A percentile compares a stretch with the other conserved stretches of the same genome.
Evolutionary conservation across 35 echinoderm and acorn worm species (phyloP).

Genomic region (Heliocidaris erythrogramma): DNA sequence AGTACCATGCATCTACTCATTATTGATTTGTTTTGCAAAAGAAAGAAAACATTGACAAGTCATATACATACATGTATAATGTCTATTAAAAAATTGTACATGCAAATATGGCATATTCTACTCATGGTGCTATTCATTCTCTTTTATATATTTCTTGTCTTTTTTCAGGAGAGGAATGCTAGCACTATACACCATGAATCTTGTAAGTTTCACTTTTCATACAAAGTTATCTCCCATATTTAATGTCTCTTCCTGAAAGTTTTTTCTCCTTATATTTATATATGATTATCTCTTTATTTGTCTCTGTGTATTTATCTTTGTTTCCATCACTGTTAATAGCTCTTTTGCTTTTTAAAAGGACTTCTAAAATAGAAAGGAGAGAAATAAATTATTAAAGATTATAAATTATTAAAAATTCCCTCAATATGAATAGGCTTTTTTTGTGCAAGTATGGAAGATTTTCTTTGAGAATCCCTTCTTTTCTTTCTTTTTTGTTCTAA

Average conservation of each 20-base stretch:
- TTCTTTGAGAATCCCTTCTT: neutral
- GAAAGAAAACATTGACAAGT: too few relatives aligned
- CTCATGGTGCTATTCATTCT: neutral
- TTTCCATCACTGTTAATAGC: neutral
- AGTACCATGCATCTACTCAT: too few relatives aligned
- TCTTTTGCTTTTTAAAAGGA: neutral
- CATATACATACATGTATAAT: too few relatives aligned
- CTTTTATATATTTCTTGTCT: neutral
- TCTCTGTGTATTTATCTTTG: neutral
- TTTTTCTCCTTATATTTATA: neutral
- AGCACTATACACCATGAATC: neutral
- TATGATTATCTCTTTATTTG: neutral
- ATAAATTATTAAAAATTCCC: too few relatives aligned
- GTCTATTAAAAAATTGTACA: too few relatives aligned
- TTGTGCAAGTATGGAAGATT: too few relatives aligned
- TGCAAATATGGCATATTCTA: too few relatives aligned
- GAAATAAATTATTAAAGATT: too few relatives aligned
- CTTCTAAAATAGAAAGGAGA: too few relatives aligned
- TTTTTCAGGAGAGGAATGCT: conserved; percentile 33
- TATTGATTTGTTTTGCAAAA: too few relatives aligned
- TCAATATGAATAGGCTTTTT: too few relatives aligned
- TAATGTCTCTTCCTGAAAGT: neutral
- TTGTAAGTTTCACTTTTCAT: neutral
- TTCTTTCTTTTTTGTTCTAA: neutral
- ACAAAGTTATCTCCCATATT: neutral